Evolutionary conservation across 2,797 vertebrate genomes (phyloP).

Genomic region (Sebastes trivittatus): DNA sequence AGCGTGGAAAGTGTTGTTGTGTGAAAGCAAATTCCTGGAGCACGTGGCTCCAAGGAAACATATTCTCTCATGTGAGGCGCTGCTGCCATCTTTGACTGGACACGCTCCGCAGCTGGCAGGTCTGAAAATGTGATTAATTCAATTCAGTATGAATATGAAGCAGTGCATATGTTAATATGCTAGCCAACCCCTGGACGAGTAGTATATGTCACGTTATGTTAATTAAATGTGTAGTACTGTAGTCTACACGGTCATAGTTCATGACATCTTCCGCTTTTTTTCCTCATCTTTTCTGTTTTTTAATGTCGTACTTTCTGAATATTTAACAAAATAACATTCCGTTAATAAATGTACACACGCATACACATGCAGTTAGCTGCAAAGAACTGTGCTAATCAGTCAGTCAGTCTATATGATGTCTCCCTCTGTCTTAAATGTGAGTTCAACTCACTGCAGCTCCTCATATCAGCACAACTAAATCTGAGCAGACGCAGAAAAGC

Average conservation of each 20-base stretch:
- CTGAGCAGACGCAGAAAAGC: neutral
- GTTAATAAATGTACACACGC: too few species aligned
- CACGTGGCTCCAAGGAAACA: neutral
- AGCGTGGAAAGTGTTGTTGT: neutral
- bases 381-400: neutral
- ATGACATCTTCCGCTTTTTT: neutral
- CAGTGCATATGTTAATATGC: neutral
- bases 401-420: neutral
- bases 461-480: neutral
- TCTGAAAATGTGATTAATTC: neutral
- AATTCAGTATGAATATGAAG: neutral
- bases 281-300: neutral
- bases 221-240: neutral
- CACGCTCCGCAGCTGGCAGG: neutral
- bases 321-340: neutral
- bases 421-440: neutral
- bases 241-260: neutral
- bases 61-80: neutral
- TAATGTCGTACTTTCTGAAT: neutral
- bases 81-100: neutral
- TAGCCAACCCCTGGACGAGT: too few species aligned
- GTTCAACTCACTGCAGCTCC: neutral
- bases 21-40: conserved; percentile 4
- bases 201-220: neutral
- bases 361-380: too few species aligned